Evolutionary conservation across 2,888 invertebrate genomes (phyloP).

Genomic region (Mythimna pallens): DNA sequence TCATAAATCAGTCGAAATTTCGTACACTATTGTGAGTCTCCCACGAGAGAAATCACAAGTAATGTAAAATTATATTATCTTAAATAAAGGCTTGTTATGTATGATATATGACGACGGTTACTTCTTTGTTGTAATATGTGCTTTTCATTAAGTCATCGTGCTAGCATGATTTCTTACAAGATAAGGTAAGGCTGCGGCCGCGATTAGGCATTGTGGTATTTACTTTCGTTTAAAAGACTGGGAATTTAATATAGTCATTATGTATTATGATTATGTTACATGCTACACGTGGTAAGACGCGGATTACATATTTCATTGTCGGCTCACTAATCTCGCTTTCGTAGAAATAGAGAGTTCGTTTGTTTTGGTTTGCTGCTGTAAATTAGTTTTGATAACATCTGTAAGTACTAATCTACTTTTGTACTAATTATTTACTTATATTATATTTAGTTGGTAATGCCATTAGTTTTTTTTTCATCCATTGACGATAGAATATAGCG

Average conservation of each 20-base stretch:
- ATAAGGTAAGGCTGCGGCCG: conserved; percentile 43
- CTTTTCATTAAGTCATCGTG: conserved; percentile 55
- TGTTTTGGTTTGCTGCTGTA: not conserved
- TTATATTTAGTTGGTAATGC: no score
- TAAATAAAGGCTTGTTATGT: conserved; percentile 50
- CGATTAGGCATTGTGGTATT: conserved; percentile 65
- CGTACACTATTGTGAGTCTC: conserved; percentile 49
- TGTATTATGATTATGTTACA: conserved; percentile 52
- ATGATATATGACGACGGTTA: conserved; percentile 49
- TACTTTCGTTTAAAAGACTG: conserved; percentile 65
- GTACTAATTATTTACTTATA: no score
- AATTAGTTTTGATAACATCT: not conserved
- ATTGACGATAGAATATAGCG: not conserved
- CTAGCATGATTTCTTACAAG: conserved; percentile 54
- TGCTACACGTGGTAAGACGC: conserved; percentile 43
- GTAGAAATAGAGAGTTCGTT: conserved; percentile 33
- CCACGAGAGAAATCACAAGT: conserved; percentile 65
- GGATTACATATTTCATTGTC: conserved; percentile 41
- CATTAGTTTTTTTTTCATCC: not conserved
- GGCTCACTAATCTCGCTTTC: conserved; percentile 14
- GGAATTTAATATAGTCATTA: conserved; percentile 57
- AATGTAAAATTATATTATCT: conserved; percentile 49
- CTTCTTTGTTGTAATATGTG: conserved; percentile 55
- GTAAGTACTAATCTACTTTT: not conserved
- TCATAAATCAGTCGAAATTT: conserved; percentile 54